Base-by-base conservation (phyloP, 1,140 invertebrate species). In the Meteorus sp. region DNA sequence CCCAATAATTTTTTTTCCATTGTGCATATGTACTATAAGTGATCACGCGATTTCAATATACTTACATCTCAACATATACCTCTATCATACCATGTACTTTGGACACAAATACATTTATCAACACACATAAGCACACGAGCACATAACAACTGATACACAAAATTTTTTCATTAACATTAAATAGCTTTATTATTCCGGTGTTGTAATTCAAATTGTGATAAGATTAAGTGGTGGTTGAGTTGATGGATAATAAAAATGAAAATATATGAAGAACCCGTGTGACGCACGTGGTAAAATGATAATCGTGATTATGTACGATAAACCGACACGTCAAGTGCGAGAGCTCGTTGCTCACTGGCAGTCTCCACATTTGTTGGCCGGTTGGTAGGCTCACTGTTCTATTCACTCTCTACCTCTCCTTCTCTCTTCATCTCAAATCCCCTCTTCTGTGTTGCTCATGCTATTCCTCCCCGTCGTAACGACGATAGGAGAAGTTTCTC, bases 321-420 rank as follows among this genome's bases (percentile, higher is more conserved):
- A 61, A 37, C 65, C n/a, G 29, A 63, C 25, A 22, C 45, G 52
- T 15, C 29, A 62, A 43, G 47, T 59, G 54, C 70, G 53, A 71
- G 71, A 74, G 72, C 72, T 68, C 70, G 68, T 45, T 69, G 70
- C 68, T 68, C 65, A 74, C 72, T 74, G 66, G 59, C 56, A 47
- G 53, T 33, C 39, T 29, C 37, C 29, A 25, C 19, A n/a, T n/a
- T n/a, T n/a, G n/a, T 52, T 33, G 13, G 29, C 31, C 13, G 48
- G 17, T 31, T 45, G n/a, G 56, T 41, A 17, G 17, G 20, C 31
- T 13, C 41, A 23, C 7, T 52, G 47, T 23, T 27, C 44, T 57
- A 50, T n/a, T 25, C 39, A 23, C 50, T 41, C 23, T 27, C 27
- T 13, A 20, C 35, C 43, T 29, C 48, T 15, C 48, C 37, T 9